A percentile compares a stretch with the other conserved stretches of the same genome.
phyloP scores from a whole-genome alignment of 2,113 vertebrate genomes.

The Myotis lucifugus region DNA sequence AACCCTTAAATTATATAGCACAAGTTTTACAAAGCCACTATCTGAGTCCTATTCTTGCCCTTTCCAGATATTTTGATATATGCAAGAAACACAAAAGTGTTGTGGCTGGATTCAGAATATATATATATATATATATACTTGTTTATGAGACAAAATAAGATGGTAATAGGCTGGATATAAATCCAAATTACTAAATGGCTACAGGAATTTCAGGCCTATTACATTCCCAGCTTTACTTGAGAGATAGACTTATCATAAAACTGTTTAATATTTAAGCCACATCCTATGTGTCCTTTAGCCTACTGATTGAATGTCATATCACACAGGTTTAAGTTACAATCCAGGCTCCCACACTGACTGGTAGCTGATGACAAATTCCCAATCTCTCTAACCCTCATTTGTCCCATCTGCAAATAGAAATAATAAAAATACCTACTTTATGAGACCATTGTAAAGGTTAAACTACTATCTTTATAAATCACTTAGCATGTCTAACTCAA shows the following conservation, averaged over 20 bases:
- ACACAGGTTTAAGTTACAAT: neutral
- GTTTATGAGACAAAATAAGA: neutral
- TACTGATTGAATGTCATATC: neutral
- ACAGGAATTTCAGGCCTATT: conserved; percentile 1
- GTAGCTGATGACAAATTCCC: neutral
- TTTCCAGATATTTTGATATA: neutral
- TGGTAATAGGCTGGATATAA: neutral
- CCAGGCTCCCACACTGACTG: neutral
- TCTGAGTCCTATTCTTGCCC: neutral
- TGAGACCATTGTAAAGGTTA: neutral
- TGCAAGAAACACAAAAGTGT: neutral
- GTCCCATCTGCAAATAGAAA: neutral
- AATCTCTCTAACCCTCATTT: neutral
- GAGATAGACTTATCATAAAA: neutral
- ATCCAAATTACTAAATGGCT: neutral
- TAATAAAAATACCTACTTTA: neutral
- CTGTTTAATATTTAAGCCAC: neutral
- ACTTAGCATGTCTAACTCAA: conserved; percentile 4
- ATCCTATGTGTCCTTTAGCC: neutral
- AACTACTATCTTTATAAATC: conserved; percentile 13
- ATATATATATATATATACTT: neutral
- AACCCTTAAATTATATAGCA: neutral
- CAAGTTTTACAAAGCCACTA: neutral
- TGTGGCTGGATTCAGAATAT: neutral
- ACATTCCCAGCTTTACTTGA: conserved; percentile 14